Evolutionary conservation across 2,113 vertebrate species (phyloP), one percentile per base, ranked within the genome.

Genomic region (Triplophysa rosa): DNA sequence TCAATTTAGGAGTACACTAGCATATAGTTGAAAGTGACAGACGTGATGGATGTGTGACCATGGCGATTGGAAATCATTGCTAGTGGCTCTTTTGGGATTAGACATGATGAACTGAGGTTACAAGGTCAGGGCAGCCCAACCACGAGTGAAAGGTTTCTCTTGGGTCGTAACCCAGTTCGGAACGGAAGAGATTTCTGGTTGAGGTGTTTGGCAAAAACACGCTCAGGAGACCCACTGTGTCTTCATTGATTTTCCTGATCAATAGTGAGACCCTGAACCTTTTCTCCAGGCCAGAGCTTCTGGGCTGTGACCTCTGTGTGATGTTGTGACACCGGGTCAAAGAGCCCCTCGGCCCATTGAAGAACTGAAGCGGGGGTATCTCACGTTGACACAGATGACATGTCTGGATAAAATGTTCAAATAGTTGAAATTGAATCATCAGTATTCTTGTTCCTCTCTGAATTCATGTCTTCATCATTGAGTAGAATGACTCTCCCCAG

Each of bases 241-340:
- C 3, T n/a, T 82, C 61, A 82, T 67, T 78, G 74, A 82, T 63
- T 45, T 54, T 23, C 42, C 58, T 13, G 80, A 82, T 78, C 68
- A 72, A 78, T 78, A 63, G 40, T 49, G 67, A 70, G 61, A 63
- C 61, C 61, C 61, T 24, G 11, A 63, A 29, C 11, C 61, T 17
- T 13, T 24, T 29, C 10, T 63, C 21, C 67, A 29, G 21, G 6
- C 67, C 59, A 6, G 23, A 62, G 17, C 75, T 21, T 64, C 61
- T 17, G 42, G 42, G 7, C 17, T 45, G 37, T 78, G 67, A 59
- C 67, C 73, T 77, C 21, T 29, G 12, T 5, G 24, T 58, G 33
- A 23, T 19, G 12, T 37, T 29, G 2, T 69, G 45, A 70, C 65
- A 70, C 16, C 1, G 59, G 47, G 67, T 64, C 80, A 81, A 14